These are phyloP conservation scores for Catostomus latipinnis DNA, from an alignment of 2,797 vertebrate genomes.

Conservation along the genomic window DNA sequence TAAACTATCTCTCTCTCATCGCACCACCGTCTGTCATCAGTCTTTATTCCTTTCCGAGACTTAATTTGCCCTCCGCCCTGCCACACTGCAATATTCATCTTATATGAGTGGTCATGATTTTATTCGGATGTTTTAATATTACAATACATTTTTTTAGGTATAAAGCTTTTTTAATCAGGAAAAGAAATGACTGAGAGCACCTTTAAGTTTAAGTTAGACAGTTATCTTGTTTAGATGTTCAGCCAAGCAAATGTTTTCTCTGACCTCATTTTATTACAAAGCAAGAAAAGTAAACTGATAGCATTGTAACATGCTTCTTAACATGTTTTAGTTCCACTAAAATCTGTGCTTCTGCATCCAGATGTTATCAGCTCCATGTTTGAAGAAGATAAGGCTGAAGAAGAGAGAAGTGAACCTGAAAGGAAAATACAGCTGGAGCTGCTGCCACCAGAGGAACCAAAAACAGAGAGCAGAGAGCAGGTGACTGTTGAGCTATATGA, in stretches of 20 bases:
- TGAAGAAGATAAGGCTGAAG: constrained; percentile 12
- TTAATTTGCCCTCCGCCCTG: too few relatives aligned
- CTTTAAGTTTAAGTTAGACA: neutral
- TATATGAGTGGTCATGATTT: too few relatives aligned
- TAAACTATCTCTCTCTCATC: too few relatives aligned
- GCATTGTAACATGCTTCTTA: neutral
- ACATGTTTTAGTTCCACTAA: neutral
- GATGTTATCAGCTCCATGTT: neutral
- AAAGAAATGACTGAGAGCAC: too few relatives aligned
- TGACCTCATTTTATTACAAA: neutral
- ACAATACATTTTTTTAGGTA: too few relatives aligned
- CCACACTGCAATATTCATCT: too few relatives aligned
- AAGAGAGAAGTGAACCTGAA: neutral
- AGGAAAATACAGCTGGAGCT: constrained; percentile 20
- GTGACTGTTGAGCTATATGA: neutral
- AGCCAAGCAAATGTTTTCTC: neutral
- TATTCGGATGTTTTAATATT: too few relatives aligned
- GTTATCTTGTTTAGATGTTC: neutral
- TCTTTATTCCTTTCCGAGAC: too few relatives aligned
- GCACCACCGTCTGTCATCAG: too few relatives aligned
- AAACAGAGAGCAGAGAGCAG: neutral
- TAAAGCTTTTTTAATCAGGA: too few relatives aligned
- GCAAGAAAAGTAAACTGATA: neutral
- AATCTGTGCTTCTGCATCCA: neutral
- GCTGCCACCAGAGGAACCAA: neutral